Base-by-base conservation (phyloP, 2,113 vertebrate genomes). In the Emydocephalus ijimae region DNA sequence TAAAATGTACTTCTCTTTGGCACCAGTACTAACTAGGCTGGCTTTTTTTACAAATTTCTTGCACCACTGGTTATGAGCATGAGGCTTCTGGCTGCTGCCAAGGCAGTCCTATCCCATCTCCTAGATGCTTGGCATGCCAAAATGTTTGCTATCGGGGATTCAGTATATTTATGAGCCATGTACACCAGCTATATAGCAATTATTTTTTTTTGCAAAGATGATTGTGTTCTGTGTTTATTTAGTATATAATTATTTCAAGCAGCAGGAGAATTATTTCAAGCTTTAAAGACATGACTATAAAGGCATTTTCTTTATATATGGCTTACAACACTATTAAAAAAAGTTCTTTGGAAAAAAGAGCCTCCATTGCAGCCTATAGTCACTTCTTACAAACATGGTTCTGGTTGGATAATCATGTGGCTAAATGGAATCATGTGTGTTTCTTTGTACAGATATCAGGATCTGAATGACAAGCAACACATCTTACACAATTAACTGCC, bases 71-170 rank as follows among this genome's bases (percentile, higher is more conserved):
- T 34, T 93, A 52, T 39, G 6, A 55, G 50, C 21, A 54, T 43
- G 93, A 81, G n/a, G 43, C 52, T 61, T 89, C 10, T 43, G 91
- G 11, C 85, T 59, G 85, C 61, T 91, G 86, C 61, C 92, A 89
- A 86, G 29, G 57, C 12, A 11, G 54, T 34, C 57, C 14, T 88
- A 52, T 88, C 50, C 24, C 74, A 43, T 54, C 52, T 50, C 39
- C 9, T 23, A 54, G 24, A n/a, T 26, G 48, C 39, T n/a, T 43
- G 6, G 55, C 29, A 55, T 48, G 57, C 34, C 14, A 39, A 45
- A 59, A 86, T 39, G 29, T 29, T 26, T 74, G 59, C 43, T 81
- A 88, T 59, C 9, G 20, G 52, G 12, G 64, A 85, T 56, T 50
- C 45, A 57, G 59, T 85, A 14, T 91, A 69, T 52, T 93, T 59